Evolutionary conservation across 2,888 invertebrate genomes (phyloP), one percentile per base, ranked within the genome.

Genomic region (Acanthosepion esculentum): DNA sequence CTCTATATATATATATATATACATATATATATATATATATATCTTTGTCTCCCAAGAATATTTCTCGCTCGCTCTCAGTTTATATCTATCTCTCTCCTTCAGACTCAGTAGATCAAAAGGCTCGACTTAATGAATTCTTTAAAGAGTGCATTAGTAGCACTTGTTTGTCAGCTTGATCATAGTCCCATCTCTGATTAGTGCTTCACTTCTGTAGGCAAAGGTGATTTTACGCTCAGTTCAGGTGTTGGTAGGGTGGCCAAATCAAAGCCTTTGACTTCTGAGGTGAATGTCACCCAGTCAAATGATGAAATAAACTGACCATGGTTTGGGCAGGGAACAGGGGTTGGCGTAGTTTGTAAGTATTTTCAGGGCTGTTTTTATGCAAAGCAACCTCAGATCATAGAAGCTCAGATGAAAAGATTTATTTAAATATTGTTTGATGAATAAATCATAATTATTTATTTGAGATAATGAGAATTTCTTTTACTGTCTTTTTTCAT

Each of bases 171-270:
- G 78, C n/a, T 78, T 78, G n/a, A 78, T 78, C 78, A 78, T 23
- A n/a, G 78, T 78, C 33, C 78, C 15, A 33, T 78, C 78, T 78
- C 78, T 78, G 78, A 78, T 78, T 78, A 78, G 78, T n/a, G 78
- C 78, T 78, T 78, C 78, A 41, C 41, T 78, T 78, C n/a, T 78
- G n/a, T 18, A n/a, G 78, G n/a, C n/a, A 78, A 78, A 78, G 78
- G 78, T 78, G 78, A 33, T 78, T 78, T 78, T 78, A 78, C 78
- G 15, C 33, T 78, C 78, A 33, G 15, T 33, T 33, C 78, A 78
- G 78, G 78, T 78, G 78, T 78, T 78, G 78, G 78, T n/a, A n/a
- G 78, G 78, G 78, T n/a, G 78, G n/a, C n/a, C 78, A 78, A 78
- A 78, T 78, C 78, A 78, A 78, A 78, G 78, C 78, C n/a, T 78